Evolutionary conservation across 2,797 vertebrate genomes (phyloP), one percentile per base, ranked within the genome.

Genomic region (Rhincodon typus): DNA sequence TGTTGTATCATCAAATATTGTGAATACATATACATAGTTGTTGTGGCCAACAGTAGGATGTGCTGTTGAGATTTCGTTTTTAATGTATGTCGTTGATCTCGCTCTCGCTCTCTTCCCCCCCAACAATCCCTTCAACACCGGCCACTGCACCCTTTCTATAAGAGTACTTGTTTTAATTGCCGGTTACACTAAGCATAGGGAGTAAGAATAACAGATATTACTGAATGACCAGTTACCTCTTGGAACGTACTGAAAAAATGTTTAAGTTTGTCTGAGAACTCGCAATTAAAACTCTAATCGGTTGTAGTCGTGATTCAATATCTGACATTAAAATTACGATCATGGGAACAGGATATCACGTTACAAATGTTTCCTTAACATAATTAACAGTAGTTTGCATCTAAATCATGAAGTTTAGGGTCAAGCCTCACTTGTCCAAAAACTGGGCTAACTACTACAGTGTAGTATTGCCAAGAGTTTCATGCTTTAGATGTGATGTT

Each of bases 1-100:
- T 93, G 62, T 93, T 93, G n/a, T 69, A 93, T 67, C 62, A 69
- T 93, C 67, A 93, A 93, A 93, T 93, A 93, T 93, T 93, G 21
- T 93, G 66, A 67, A 69, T 93, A 93, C 66, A 93, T 66, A 69
- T 66, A 93, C 62, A 57, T 90, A 19, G 57, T 91, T 67, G n/a
- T 91, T 66, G 17, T 69, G 21, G 19, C 66, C 21, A 21, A 93
- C 66, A 93, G 8, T 23, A 34, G 53, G 27, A 23, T 91, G 30
- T 38, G 17, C 90, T 93, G 66, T 69, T n/a, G 38, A 66, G 3
- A 13, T 93, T 69, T 69, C 23, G 1, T 93, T 66, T 93, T 69
- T 50, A 15, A 23, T 42, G 25, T 67, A 38, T 69, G 90, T 10
- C n/a, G 66, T 93, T 34, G 82, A 23, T 46, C 30, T 34, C 53